Base-by-base conservation (phyloP, 1,140 invertebrate genomes). In the Anadara kagoshimensis region DNA sequence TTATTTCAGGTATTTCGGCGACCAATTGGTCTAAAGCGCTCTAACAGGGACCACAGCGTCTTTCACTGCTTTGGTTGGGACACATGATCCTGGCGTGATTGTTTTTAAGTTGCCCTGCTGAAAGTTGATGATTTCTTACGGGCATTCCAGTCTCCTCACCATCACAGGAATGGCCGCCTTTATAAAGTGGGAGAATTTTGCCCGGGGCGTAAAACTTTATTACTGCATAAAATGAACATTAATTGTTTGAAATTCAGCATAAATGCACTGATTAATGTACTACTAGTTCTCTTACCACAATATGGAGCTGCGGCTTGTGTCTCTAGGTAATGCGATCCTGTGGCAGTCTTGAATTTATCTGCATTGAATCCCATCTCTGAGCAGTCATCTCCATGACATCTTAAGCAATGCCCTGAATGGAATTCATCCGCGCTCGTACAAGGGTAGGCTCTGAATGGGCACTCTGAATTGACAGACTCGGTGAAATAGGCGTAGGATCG, bases 401-500 rank as follows among this genome's bases (percentile, higher is more conserved):
- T 92, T 81, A 94, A 94, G 86, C 95, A 97, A 45, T 93, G 91
- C 8, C 94, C 95, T 53, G 90, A 91, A 68, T 91, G 87, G 84
- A 94, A 97, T 82, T 92, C 92, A 64, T 95, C 93, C 89, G 67
- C 79, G 43, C 78, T 85, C 10, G 73, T 57, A 70, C 85, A 86
- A 26, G 94, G 92, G 43, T 95, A 93, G 0, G 93, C 93, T 73
- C 93, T 86, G 84, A 95, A 97, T 0, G 93, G 92, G 84, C 95
- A 97, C 0, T 89, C 83, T 1, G 90, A 77, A 22, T 93, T 93
- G 56, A 98, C 93, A 63, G 94, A 96, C 86, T 97, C 96, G 0
- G 92, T 94, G 85, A 95, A 97, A 12, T 95, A 92, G 87, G 95
- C 94, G 73, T 95, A 94, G 20, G 95, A 94, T 80, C 95, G 90